Evolutionary conservation across 2,113 vertebrate genomes (phyloP), one percentile per base, ranked within the genome.

Genomic region (Thymallus thymallus): DNA sequence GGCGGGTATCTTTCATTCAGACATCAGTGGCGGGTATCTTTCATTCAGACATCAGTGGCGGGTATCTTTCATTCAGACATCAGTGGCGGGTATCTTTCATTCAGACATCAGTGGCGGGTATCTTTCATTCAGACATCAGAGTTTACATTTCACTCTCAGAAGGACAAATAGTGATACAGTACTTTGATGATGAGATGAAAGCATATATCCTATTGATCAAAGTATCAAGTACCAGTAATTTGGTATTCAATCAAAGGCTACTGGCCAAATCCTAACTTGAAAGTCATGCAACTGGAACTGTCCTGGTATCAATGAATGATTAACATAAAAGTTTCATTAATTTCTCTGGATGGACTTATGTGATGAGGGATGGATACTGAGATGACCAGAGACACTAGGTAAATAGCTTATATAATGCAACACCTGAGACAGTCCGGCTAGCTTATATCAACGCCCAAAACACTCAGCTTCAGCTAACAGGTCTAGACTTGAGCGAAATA

Each of bases 211-310:
- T 23, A 32, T 67, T 26, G 9, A 6, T 67, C 65, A 67, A 32
- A 65, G 18, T 65, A 41, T 41, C 7, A 41, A 41, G 35, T 41
- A 41, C 18, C 29, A 35, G 14, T 3, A 10, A 35, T 66, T 32
- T 18, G 18, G 6, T 66, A 67, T 67, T 30, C 30, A 10, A 10
- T 41, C 35, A 60, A 20, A 67, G 26, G 32, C 32, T 41, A 41
- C 9, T 41, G 35, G 9, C 9, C 29, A 67, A 67, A 22, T 67
- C 32, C 65, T 41, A 41, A 66, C 64, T 9, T 66, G 64, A 29
- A 1, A 22, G 13, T 9, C n/a, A 5, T 29, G 22, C 61, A n/a
- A 72, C 32, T 61, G 24, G 9, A 73, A 69, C 75, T 66, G 73
- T 46, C 41, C 10, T 60, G n/a, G n/a, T 9, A 10, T 20, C n/a